Evolutionary conservation across 2,113 vertebrate species (phyloP).

Genomic region (Eolophus roseicapilla): DNA sequence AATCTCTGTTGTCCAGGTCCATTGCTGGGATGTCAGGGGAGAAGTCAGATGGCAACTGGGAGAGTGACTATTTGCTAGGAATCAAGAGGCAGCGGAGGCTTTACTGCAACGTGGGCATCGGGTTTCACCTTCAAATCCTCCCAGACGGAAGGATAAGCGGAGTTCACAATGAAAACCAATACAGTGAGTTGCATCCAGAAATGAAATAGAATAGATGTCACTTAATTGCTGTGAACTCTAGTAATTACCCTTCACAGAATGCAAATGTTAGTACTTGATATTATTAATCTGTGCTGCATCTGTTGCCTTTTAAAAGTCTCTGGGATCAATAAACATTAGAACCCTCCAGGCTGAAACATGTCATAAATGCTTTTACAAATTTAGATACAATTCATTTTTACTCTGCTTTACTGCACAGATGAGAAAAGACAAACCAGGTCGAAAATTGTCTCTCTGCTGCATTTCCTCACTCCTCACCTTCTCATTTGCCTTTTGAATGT

Average conservation of each 20-base stretch:
- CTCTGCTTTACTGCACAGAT: conserved; percentile 55
- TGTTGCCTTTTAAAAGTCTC: conserved; percentile 64
- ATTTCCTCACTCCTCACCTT: background rate
- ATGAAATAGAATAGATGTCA: conserved; percentile 74
- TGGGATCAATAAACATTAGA: conserved; percentile 66
- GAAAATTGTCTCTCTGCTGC: background rate
- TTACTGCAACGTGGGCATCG: conserved; percentile 99
- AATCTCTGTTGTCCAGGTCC: conserved; percentile 87
- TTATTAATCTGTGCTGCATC: conserved; percentile 54
- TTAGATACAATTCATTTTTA: conserved; percentile 82
- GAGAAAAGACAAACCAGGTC: background rate
- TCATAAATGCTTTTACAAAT: conserved; percentile 77
- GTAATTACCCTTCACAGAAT: conserved; percentile 65
- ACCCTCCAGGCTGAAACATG: conserved; percentile 59
- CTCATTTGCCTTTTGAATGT: background rate
- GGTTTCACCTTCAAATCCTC: conserved; percentile 95
- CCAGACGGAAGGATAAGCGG: conserved; percentile 91
- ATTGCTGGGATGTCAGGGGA: conserved; percentile 87
- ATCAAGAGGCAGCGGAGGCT: conserved; percentile 94
- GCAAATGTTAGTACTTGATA: conserved; percentile 71
- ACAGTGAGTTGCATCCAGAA: conserved; percentile 92
- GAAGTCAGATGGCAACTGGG: conserved; percentile 88
- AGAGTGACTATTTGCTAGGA: conserved; percentile 94
- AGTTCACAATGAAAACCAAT: conserved; percentile 91
- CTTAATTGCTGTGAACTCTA: conserved; percentile 67